These are phyloP conservation scores for Siphonodentalium dalli DNA, from an alignment of 2,888 invertebrate species.

Conservation along the genomic window DNA sequence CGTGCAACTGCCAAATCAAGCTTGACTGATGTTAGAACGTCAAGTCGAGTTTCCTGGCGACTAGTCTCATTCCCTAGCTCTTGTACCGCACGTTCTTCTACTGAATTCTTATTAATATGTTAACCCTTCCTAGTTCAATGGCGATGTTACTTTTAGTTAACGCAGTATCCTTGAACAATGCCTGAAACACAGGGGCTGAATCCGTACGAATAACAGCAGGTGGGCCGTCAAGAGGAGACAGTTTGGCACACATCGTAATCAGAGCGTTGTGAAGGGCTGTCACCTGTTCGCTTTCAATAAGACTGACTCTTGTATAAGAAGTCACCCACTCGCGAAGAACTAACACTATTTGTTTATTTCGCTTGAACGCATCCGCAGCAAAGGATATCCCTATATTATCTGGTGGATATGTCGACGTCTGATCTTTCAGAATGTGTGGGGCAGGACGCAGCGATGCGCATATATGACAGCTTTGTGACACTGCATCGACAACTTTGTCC, in stretches of 20 bases:
- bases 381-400: constrained; percentile 15
- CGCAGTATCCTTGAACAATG: constrained; percentile 13
- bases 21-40: too few relatives aligned
- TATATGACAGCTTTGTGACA: too few relatives aligned
- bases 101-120: too few relatives aligned
- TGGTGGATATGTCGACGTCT: too few relatives aligned
- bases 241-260: neutral
- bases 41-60: too few relatives aligned
- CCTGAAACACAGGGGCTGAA: constrained; percentile 20
- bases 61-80: too few relatives aligned
- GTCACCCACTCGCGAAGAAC: constrained; percentile 25
- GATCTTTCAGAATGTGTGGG: too few relatives aligned
- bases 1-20: too few relatives aligned
- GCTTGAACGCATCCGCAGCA: constrained; percentile 23
- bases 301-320: constrained; percentile 20
- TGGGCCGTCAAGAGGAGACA: constrained; percentile 18
- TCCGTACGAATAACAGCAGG: constrained; percentile 15
- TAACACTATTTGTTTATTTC: constrained; percentile 15
- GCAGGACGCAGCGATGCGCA: too few relatives aligned
- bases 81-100: too few relatives aligned
- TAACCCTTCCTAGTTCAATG: neutral
- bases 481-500: too few relatives aligned
- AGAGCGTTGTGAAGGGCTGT: constrained; percentile 6
- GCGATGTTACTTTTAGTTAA: too few relatives aligned
- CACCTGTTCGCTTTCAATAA: constrained; percentile 11